These are phyloP conservation scores for Micropoecilia bifurca DNA, from an alignment of 2,797 vertebrate genomes.

Conservation along the genomic window DNA sequence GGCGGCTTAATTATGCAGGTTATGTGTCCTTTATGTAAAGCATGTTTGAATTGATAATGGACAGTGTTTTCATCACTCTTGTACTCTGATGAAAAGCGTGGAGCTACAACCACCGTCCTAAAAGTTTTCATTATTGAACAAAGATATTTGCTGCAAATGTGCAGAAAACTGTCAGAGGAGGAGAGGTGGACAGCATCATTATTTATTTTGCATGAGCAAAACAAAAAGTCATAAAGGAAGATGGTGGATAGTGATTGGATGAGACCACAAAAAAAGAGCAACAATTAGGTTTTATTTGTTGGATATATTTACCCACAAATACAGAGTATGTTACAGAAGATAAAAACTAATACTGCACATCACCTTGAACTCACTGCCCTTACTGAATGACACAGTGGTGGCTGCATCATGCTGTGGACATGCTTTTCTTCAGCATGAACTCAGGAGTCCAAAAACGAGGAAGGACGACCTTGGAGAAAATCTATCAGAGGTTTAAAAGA, in stretches of 20 bases:
- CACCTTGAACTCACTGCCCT: background rate
- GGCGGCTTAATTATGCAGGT: constrained; percentile 11
- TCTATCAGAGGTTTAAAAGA: too few species aligned
- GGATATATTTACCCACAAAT: too few species aligned
- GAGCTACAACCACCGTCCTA: background rate
- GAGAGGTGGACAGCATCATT: background rate
- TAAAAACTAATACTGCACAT: background rate
- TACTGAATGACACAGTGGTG: background rate
- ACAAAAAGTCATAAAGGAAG: too few species aligned
- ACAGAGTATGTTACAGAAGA: background rate
- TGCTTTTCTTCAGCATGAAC: background rate
- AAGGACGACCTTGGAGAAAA: background rate
- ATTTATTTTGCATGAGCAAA: too few species aligned
- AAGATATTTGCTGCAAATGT: background rate
- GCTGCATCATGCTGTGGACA: background rate
- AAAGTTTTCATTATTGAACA: constrained; percentile 5
- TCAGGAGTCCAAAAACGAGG: background rate
- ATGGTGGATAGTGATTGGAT: too few species aligned
- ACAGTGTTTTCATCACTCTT: background rate
- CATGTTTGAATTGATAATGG: constrained; percentile 11
- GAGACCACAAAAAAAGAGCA: background rate
- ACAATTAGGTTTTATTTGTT: background rate
- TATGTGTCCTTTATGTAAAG: background rate
- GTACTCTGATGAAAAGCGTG: constrained; percentile 2
- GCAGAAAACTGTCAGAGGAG: background rate